phyloP scores from a whole-genome alignment of 1,140 invertebrate genomes.

The Hylyphantes graminicola region DNA sequence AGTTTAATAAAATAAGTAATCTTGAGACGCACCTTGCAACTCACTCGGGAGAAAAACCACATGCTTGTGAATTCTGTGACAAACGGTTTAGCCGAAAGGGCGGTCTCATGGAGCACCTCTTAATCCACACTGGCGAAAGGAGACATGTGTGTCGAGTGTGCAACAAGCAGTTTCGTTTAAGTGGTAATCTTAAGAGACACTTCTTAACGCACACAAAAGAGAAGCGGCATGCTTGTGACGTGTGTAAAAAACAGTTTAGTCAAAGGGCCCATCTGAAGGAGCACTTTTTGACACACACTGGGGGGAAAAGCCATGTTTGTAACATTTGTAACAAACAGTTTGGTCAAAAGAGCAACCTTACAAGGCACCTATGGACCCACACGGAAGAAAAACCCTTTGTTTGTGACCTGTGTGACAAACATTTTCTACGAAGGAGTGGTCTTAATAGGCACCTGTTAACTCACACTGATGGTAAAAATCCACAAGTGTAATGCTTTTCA shows the following conservation, averaged over 20 bases:
- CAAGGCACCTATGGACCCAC: neutral
- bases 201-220: neutral
- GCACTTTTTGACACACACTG: neutral
- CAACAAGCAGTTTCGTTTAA: neutral
- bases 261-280: neutral
- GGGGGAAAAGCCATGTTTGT: neutral
- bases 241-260: neutral
- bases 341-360: neutral
- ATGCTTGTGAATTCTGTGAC: constrained; percentile 9
- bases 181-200: neutral
- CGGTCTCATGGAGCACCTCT: neutral
- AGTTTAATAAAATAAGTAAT: neutral
- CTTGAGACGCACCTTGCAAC: neutral
- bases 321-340: constrained; percentile 1
- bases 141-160: neutral
- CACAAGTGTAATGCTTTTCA: too few relatives aligned
- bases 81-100: neutral
- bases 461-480: neutral
- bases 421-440: neutral
- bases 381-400: neutral
- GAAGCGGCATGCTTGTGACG: neutral
- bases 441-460: neutral
- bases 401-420: neutral
- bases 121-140: neutral
- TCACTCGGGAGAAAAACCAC: neutral